Conservation (phyloP, 2,797 vertebrate genomes). For the Adrianichthys oophorus region DNA sequence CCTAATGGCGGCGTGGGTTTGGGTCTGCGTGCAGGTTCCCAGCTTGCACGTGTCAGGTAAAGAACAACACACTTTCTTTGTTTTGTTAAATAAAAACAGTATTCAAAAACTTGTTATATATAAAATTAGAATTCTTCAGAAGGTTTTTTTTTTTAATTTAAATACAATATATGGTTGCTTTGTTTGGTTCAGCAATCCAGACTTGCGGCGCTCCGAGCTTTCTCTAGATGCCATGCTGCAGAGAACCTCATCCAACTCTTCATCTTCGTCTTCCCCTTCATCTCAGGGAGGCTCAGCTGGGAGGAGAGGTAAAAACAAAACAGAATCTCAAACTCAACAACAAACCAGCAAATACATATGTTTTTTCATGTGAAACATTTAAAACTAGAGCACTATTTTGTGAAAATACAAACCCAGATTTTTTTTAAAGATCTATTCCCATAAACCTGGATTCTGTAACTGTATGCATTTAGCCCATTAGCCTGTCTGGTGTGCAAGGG, state of each 20-base stretch:
- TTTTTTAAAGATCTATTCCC: background rate
- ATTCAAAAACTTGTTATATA: too few relatives aligned
- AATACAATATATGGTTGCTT: too few relatives aligned
- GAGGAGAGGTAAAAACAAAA: conserved; percentile 78
- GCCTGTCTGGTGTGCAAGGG: conserved; percentile 66
- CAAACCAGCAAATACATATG: background rate
- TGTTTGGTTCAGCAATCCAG: conserved; percentile 83
- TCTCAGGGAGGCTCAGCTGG: conserved; percentile 89
- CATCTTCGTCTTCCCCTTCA: conserved; percentile 94
- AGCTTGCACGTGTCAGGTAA: conserved; percentile 90
- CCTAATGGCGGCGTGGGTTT: conserved; percentile 86
- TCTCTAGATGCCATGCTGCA: conserved; percentile 88
- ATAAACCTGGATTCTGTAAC: conserved; percentile 7
- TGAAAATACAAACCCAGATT: background rate
- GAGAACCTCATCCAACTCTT: conserved; percentile 92
- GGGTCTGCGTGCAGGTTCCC: conserved; percentile 83
- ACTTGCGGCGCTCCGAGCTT: conserved; percentile 87
- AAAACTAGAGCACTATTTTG: background rate
- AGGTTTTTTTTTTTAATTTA: background rate
- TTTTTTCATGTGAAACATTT: too few relatives aligned
- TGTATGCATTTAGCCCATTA: conserved; percentile 54
- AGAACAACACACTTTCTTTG: background rate
- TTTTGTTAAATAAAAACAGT: too few relatives aligned
- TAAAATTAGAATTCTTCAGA: background rate
- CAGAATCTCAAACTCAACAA: too few relatives aligned